Percentiles rank a stretch among this genome's conserved stretches.
These are phyloP conservation scores for Calcarius ornatus DNA, from an alignment of 2,113 vertebrate species.

Conservation along the genomic window DNA sequence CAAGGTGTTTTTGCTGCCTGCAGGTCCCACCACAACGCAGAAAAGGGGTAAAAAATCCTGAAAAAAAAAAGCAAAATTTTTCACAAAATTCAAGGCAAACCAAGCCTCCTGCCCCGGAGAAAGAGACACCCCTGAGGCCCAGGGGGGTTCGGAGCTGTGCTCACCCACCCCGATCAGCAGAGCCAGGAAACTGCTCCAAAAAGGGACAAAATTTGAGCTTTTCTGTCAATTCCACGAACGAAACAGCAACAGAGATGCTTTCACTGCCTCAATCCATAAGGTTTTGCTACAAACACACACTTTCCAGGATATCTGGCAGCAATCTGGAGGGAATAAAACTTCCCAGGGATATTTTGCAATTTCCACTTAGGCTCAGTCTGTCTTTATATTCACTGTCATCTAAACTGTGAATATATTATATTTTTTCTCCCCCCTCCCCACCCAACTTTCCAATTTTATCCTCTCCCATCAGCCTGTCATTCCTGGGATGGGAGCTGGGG, in stretches of 20 bases:
- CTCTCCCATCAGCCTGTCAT: background rate
- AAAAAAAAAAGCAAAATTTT: background rate
- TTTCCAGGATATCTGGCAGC: background rate
- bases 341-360: conserved; percentile 55
- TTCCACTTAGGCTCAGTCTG: conserved; percentile 52
- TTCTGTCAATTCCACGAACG: background rate
- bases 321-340: conserved; percentile 52
- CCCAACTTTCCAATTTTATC: conserved; percentile 47
- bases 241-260: background rate
- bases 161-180: background rate
- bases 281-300: background rate
- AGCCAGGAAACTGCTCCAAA: background rate
- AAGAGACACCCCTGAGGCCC: rapidly evolving
- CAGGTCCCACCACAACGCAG: rapidly evolving
- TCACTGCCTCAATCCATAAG: background rate
- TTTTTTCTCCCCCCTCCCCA: rapidly evolving
- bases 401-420: conserved; percentile 51
- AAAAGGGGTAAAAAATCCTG: background rate
- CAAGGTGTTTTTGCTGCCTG: background rate
- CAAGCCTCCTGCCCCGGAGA: background rate
- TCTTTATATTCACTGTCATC: conserved; percentile 66
- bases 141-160: rapidly evolving
- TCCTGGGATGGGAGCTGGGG: background rate
- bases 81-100: background rate
- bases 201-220: background rate